Conservation (phyloP, 1,140 invertebrate genomes). For the Bursaphelenchus mucronatus region DNA sequence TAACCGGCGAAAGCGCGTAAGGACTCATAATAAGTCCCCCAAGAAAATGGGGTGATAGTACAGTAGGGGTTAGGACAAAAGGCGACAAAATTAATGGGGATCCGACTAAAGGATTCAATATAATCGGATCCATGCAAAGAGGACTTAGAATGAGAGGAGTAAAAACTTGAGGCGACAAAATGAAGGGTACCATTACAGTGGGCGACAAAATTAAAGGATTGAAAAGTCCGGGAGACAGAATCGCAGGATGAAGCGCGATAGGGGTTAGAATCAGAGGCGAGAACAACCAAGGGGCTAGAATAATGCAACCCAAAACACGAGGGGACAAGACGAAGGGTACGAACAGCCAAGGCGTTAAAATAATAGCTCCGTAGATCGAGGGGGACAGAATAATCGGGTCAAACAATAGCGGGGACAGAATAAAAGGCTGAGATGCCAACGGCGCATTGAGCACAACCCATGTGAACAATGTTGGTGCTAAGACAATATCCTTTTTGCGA, state of each 20-base stretch:
- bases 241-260: conserved; percentile 34
- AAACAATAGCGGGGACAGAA: conserved; percentile 37
- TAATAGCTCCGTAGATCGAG: conserved; percentile 25
- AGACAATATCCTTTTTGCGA: conserved; percentile 37
- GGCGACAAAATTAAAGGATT: conserved; percentile 37
- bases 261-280: conserved; percentile 32
- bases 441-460: not conserved
- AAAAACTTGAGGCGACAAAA: conserved; percentile 45
- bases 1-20: conserved; percentile 51
- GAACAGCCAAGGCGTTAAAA: conserved; percentile 39
- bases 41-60: conserved; percentile 41
- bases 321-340: conserved; percentile 41
- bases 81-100: conserved; percentile 42
- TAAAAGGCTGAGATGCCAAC: conserved; percentile 23
- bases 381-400: conserved; percentile 36
- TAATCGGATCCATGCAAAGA: conserved; percentile 26
- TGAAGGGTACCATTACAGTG: conserved; percentile 35
- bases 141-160: conserved; percentile 46
- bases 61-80: conserved; percentile 46
- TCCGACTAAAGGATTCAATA: conserved; percentile 37
- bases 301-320: conserved; percentile 21
- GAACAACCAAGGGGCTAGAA: conserved; percentile 19
- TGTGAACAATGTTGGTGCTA: conserved; percentile 12
- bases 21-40: conserved; percentile 47
- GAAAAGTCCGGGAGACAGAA: conserved; percentile 39